Conservation (phyloP, 2,888 invertebrate species). For the Nephrocerus scutellatus region DNA sequence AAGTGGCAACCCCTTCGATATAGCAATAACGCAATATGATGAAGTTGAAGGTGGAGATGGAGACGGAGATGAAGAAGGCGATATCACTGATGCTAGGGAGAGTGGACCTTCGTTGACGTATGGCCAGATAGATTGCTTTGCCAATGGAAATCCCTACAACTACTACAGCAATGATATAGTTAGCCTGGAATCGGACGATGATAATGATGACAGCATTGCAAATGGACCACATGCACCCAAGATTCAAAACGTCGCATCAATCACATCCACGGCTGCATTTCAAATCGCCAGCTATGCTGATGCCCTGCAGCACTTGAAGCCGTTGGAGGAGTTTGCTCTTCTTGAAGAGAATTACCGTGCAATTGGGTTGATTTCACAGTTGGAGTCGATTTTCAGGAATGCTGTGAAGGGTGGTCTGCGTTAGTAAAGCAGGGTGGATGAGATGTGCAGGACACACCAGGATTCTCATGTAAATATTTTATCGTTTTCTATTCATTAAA, state of each 20-base stretch:
- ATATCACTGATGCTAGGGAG: not conserved
- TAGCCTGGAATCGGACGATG: not conserved
- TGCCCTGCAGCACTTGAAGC: conserved; percentile 36
- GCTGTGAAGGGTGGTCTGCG: too few species aligned
- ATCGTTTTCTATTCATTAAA: too few species aligned
- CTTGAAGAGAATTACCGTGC: conserved; percentile 41
- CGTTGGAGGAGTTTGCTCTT: conserved; percentile 40
- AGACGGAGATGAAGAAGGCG: too few species aligned
- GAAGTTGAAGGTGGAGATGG: conserved; percentile 9
- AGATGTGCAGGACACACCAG: too few species aligned
- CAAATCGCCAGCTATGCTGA: conserved; percentile 36
- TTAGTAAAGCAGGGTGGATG: too few species aligned
- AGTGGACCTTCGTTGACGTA: conserved; percentile 4
- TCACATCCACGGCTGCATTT: not conserved
- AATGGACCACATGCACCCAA: too few species aligned
- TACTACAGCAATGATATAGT: too few species aligned
- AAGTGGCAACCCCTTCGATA: not conserved
- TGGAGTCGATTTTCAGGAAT: conserved; percentile 37
- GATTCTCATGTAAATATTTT: too few species aligned
- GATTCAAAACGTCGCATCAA: conserved; percentile 1
- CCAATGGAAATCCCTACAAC: too few species aligned
- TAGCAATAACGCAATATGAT: conserved; percentile 3
- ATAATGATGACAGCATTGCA: conserved; percentile 1
- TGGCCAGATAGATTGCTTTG: not conserved
- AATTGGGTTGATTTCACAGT: conserved; percentile 39